phyloP scores from a whole-genome alignment of 1,140 invertebrate species.

The Globodera rostochiensis region DNA sequence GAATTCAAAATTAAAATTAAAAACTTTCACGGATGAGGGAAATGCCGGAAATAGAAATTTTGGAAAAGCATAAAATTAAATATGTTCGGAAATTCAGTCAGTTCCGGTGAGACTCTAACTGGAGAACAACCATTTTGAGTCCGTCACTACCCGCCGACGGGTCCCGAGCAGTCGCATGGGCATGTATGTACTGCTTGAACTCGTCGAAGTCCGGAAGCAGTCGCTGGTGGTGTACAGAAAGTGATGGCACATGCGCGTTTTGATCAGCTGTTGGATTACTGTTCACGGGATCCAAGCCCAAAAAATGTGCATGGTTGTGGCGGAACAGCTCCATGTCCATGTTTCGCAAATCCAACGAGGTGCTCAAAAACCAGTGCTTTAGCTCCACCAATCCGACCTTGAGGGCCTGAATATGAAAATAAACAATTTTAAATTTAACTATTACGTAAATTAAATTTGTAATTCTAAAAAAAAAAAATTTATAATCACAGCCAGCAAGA shows the following conservation, averaged over 20 bases:
- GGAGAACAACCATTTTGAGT: conserved; percentile 50
- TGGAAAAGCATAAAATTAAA: too few relatives aligned
- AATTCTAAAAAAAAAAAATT: neutral
- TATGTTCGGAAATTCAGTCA: neutral
- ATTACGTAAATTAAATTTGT: conserved; percentile 11
- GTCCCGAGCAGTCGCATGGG: conserved; percentile 39
- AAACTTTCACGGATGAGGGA: neutral
- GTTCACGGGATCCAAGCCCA: conserved; percentile 46
- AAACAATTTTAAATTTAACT: conserved; percentile 21
- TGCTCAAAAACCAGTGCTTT: conserved; percentile 64
- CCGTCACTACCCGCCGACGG: neutral
- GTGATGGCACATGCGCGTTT: neutral
- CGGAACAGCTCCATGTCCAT: conserved; percentile 64
- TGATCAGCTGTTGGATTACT: neutral
- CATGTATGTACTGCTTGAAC: conserved; percentile 44
- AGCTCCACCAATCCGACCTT: conserved; percentile 65
- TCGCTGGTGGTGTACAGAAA: neutral
- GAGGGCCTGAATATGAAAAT: conserved; percentile 46
- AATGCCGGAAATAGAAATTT: too few relatives aligned
- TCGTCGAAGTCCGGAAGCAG: conserved; percentile 45
- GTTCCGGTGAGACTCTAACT: neutral
- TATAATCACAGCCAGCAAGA: conserved; percentile 55
- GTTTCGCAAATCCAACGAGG: conserved; percentile 59
- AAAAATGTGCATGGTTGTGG: conserved; percentile 64
- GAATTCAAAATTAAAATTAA: conserved; percentile 6